Evolutionary conservation across 2,113 vertebrate species (phyloP).

Genomic region (Phainopepla nitens): DNA sequence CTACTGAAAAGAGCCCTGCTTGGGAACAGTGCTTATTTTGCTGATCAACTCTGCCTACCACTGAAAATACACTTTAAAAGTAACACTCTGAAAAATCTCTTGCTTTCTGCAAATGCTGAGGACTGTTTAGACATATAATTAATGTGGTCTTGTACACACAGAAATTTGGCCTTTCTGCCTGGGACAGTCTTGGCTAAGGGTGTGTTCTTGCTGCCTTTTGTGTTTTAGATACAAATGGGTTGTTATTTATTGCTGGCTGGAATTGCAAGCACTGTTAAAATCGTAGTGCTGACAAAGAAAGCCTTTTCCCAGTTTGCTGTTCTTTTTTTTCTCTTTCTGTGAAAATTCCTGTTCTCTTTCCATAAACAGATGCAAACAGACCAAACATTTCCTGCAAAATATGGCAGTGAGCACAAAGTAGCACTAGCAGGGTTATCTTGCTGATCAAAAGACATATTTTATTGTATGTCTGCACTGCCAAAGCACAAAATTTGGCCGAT

Average conservation of each 20-base stretch:
- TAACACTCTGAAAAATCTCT: not conserved
- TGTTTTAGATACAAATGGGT: not conserved
- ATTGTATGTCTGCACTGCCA: not conserved
- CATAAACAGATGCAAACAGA: constrained; percentile 5
- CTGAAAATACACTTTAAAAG: not conserved
- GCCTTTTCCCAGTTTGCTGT: constrained; percentile 21
- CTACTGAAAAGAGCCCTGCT: rapidly evolving
- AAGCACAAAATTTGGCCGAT: not conserved
- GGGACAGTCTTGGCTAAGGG: constrained; percentile 22
- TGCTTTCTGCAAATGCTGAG: not conserved
- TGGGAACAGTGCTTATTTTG: not conserved
- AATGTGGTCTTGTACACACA: not conserved
- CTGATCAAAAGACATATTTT: not conserved
- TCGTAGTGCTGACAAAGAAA: constrained; percentile 31
- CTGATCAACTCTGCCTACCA: not conserved
- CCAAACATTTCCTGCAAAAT: not conserved
- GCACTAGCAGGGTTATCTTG: not conserved
- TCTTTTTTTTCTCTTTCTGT: not conserved
- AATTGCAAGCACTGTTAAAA: constrained; percentile 30
- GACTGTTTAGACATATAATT: constrained; percentile 12
- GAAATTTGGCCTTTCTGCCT: constrained; percentile 56
- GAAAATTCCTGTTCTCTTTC: constrained; percentile 15
- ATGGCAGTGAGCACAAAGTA: not conserved
- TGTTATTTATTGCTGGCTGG: constrained; percentile 29
- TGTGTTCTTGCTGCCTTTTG: not conserved